Percentiles rank a stretch among this genome's conserved stretches.
Evolutionary conservation across 1,140 invertebrate genomes (phyloP).

Genomic region (Halesus radiatus): DNA sequence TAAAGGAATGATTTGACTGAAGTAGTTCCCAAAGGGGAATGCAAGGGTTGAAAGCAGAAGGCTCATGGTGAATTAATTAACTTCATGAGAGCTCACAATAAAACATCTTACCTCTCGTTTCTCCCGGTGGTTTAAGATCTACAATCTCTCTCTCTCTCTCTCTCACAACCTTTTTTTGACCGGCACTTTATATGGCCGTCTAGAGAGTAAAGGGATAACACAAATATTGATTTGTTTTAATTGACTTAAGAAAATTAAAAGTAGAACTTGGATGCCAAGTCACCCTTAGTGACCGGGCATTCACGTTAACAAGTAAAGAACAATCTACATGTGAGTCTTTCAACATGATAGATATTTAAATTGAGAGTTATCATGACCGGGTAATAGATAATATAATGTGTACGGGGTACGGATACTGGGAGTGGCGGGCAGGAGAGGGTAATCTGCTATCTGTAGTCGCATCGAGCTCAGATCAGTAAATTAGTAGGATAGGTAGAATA

Average conservation of each 20-base stretch:
- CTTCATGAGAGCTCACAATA: slow-evolving; percentile 58
- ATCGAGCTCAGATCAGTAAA: slow-evolving; percentile 47
- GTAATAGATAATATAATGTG: slow-evolving; percentile 35
- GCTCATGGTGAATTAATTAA: slow-evolving; percentile 19
- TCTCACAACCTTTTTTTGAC: slow-evolving; percentile 68
- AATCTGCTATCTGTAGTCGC: slow-evolving; percentile 57
- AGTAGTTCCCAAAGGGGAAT: slow-evolving; percentile 12
- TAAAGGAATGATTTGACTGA: slow-evolving; percentile 11
- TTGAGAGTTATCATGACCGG: slow-evolving; percentile 47
- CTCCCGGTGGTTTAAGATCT: slow-evolving; percentile 69
- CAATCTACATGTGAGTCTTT: slow-evolving; percentile 29
- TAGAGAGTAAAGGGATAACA: slow-evolving; percentile 74
- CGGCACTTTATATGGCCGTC: slow-evolving; percentile 73
- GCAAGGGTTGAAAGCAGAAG: not conserved
- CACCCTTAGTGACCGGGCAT: slow-evolving; percentile 48
- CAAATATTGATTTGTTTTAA: slow-evolving; percentile 61
- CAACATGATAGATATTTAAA: slow-evolving; percentile 40
- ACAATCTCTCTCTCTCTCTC: slow-evolving; percentile 64
- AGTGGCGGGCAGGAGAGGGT: slow-evolving; percentile 23
- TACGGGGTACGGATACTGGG: not conserved
- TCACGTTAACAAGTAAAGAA: slow-evolving; percentile 37
- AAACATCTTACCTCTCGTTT: slow-evolving; percentile 67
- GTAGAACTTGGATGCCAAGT: slow-evolving; percentile 52
- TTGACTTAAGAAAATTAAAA: slow-evolving; percentile 54
- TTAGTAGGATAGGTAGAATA: slow-evolving; percentile 56